These are phyloP conservation scores for Littorina saxatilis DNA, from an alignment of 1,140 invertebrate species.

Conservation along the genomic window DNA sequence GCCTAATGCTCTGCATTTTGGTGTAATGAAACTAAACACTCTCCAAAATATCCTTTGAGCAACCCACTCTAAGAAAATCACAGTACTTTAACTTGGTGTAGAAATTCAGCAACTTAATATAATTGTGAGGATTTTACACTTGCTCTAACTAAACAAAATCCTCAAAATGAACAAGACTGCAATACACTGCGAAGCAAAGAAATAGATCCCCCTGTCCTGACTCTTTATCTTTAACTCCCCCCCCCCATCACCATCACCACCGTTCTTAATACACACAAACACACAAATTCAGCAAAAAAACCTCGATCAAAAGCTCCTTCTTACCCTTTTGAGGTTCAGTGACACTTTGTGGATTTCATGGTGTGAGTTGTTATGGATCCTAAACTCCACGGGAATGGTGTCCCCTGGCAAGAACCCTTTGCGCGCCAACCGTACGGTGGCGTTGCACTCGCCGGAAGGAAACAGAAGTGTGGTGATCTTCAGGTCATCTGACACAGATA, in stretches of 20 bases:
- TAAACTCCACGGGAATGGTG: conserved; percentile 39
- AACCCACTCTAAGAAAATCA: too few species aligned
- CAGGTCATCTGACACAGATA: conserved; percentile 36
- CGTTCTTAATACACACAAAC: not conserved
- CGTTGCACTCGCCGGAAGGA: conserved; percentile 56
- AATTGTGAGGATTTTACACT: too few species aligned
- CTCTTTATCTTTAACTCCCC: not conserved
- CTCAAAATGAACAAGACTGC: not conserved
- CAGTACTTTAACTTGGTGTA: too few species aligned
- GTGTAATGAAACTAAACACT: too few species aligned
- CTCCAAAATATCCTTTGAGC: too few species aligned
- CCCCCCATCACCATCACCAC: too few species aligned
- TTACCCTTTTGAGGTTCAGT: conserved; percentile 38
- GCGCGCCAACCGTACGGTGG: conserved; percentile 36
- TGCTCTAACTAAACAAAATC: not conserved
- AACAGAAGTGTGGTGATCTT: conserved; percentile 56
- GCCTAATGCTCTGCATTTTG: too few species aligned
- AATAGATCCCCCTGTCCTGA: not conserved
- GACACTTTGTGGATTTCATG: conserved; percentile 30
- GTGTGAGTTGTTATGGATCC: conserved; percentile 45
- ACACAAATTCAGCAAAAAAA: too few species aligned
- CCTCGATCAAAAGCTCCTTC: too few species aligned
- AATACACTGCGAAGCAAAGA: not conserved
- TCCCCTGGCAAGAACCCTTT: conserved; percentile 57
- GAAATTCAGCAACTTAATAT: too few species aligned